Conservation (phyloP, 2,888 invertebrate genomes). For the Agonum fuliginosum region DNA sequence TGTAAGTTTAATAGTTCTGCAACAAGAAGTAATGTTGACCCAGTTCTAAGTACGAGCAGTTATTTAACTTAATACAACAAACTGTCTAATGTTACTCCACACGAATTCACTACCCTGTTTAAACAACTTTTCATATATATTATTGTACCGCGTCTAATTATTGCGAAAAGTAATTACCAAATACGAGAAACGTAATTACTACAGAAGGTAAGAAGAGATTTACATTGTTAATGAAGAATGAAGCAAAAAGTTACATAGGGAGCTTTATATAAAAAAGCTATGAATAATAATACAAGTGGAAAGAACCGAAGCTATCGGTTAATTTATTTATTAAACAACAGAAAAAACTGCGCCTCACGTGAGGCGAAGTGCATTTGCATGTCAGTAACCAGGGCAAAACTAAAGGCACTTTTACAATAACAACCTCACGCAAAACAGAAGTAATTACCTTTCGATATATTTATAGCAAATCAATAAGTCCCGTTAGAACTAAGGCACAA, state of each 20-base stretch:
- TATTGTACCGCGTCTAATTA: slow-evolving; percentile 24
- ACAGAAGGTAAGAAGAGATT: no score
- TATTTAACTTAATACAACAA: slow-evolving; percentile 46
- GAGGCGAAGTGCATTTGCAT: slow-evolving; percentile 36
- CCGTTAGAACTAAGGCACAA: slow-evolving; percentile 10
- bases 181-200: slow-evolving; percentile 27
- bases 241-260: no score
- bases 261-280: slow-evolving; percentile 31
- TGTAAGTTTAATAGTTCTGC: slow-evolving; percentile 24
- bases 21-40: slow-evolving; percentile 27
- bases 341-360: slow-evolving; percentile 29
- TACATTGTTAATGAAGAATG: no score
- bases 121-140: slow-evolving; percentile 44
- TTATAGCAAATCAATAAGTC: slow-evolving; percentile 6
- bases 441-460: slow-evolving; percentile 5
- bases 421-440: slow-evolving; percentile 10
- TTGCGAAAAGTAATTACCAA: slow-evolving; percentile 4
- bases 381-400: slow-evolving; percentile 38
- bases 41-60: slow-evolving; percentile 30
- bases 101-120: slow-evolving; percentile 21
- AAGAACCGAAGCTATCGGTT: slow-evolving; percentile 26
- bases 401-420: slow-evolving; percentile 40
- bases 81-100: slow-evolving; percentile 35
- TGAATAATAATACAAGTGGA: slow-evolving; percentile 34
- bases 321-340: slow-evolving; percentile 35